These are phyloP conservation scores for Grammomys dolichurus DNA, from an alignment of 2,113 vertebrate species.

Conservation along the genomic window DNA sequence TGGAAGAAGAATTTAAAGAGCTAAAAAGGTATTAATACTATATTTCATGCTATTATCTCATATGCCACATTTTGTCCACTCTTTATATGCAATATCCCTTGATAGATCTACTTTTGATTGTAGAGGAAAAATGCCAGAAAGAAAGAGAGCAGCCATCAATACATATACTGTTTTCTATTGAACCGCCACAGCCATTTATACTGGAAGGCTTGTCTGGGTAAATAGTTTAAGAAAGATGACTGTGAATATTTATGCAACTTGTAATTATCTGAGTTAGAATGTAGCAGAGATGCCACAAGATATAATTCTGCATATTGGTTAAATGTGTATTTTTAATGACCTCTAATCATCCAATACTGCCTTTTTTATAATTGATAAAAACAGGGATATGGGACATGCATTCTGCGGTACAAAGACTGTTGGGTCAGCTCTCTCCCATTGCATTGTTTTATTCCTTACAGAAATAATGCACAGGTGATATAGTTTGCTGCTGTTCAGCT, in stretches of 20 bases:
- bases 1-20: background rate
- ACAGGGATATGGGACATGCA: background rate
- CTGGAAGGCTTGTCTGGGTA: background rate
- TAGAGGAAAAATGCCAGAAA: background rate
- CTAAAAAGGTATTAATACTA: background rate
- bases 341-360: background rate
- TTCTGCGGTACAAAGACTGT: background rate
- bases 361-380: background rate
- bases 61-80: background rate
- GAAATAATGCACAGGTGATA: background rate
- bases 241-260: background rate
- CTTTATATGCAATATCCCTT: background rate
- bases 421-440: background rate
- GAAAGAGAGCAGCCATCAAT: background rate
- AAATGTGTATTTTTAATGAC: background rate
- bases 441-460: background rate
- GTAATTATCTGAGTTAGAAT: background rate
- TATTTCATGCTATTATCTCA: background rate
- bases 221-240: background rate
- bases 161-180: background rate
- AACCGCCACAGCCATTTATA: background rate
- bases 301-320: background rate
- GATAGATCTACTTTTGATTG: background rate
- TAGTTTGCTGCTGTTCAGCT: background rate
- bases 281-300: background rate